Percentiles rank a stretch among this genome's conserved stretches.
phyloP scores from a whole-genome alignment of 2,797 vertebrate species.

The Lithobates sylvaticus region DNA sequence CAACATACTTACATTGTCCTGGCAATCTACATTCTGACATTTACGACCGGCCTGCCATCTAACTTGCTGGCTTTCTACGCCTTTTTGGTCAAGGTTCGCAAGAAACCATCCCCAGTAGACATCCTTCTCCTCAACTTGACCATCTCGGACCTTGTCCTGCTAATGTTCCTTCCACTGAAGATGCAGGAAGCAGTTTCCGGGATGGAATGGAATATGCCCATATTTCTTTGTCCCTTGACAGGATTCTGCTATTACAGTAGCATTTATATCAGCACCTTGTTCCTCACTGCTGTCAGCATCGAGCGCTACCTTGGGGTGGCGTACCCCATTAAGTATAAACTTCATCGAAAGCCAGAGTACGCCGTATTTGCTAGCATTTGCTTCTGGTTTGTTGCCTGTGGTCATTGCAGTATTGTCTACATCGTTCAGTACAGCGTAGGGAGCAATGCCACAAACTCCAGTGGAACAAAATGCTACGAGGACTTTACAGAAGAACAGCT shows the following conservation, averaged over 20 bases:
- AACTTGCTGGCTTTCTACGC: slow-evolving; percentile 78
- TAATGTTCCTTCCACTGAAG: slow-evolving; percentile 85
- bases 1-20: slow-evolving; percentile 40
- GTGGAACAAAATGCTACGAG: slow-evolving; percentile 73
- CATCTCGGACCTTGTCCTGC: slow-evolving; percentile 85
- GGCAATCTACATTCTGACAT: slow-evolving; percentile 77
- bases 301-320: slow-evolving; percentile 88
- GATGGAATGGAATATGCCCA: slow-evolving; percentile 78
- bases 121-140: slow-evolving; percentile 86
- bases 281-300: slow-evolving; percentile 84
- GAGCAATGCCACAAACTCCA: background rate
- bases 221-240: slow-evolving; percentile 77
- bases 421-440: slow-evolving; percentile 74
- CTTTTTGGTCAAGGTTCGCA: slow-evolving; percentile 74
- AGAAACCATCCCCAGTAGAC: slow-evolving; percentile 76
- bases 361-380: slow-evolving; percentile 77
- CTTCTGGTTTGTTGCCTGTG: slow-evolving; percentile 77
- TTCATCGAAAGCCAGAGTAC: slow-evolving; percentile 77
- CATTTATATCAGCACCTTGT: slow-evolving; percentile 89
- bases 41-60: slow-evolving; percentile 77
- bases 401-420: slow-evolving; percentile 80
- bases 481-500: slow-evolving; percentile 75
- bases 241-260: slow-evolving; percentile 87
- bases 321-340: slow-evolving; percentile 81
- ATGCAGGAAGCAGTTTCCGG: slow-evolving; percentile 76